Conservation (phyloP, 1,140 invertebrate species). For the Ceratosolen solmsi region DNA sequence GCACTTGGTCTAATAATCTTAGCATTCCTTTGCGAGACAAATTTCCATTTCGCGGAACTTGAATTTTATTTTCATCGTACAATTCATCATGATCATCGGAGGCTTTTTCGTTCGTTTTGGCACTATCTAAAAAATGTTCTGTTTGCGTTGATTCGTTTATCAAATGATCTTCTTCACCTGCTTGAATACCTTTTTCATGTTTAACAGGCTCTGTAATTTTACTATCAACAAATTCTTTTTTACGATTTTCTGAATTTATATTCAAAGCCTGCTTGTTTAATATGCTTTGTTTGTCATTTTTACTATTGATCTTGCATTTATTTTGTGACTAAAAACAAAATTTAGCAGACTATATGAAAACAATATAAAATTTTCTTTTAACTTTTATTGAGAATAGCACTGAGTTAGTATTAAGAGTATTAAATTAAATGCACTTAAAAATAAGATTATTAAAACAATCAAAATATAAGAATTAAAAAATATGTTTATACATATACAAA, state of each 20-base stretch:
- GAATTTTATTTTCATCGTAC: not conserved
- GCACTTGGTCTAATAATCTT: conserved; percentile 67
- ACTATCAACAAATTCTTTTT: not conserved
- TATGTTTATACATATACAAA: too few species aligned
- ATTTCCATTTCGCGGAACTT: conserved; percentile 34
- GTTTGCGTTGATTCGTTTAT: conserved; percentile 37
- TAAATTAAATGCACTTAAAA: too few species aligned
- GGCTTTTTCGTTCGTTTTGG: conserved; percentile 11
- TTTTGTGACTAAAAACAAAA: conserved; percentile 54
- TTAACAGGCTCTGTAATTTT: not conserved
- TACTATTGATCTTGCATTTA: not conserved
- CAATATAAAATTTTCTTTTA: not conserved
- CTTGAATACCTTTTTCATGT: conserved; percentile 27
- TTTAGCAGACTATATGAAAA: conserved; percentile 5
- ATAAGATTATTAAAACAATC: too few species aligned
- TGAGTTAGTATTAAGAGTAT: too few species aligned
- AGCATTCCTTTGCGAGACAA: conserved; percentile 66
- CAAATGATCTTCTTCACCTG: not conserved
- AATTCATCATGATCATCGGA: not conserved
- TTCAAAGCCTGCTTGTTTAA: not conserved
- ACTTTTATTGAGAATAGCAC: too few species aligned
- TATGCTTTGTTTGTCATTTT: not conserved
- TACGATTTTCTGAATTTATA: not conserved
- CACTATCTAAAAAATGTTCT: conserved; percentile 16
- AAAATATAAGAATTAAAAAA: too few species aligned